A percentile compares a stretch with the other conserved stretches of the same genome.
These are phyloP conservation scores for Cirrhinus mrigala DNA, from an alignment of 2,797 vertebrate genomes.

Conservation along the genomic window DNA sequence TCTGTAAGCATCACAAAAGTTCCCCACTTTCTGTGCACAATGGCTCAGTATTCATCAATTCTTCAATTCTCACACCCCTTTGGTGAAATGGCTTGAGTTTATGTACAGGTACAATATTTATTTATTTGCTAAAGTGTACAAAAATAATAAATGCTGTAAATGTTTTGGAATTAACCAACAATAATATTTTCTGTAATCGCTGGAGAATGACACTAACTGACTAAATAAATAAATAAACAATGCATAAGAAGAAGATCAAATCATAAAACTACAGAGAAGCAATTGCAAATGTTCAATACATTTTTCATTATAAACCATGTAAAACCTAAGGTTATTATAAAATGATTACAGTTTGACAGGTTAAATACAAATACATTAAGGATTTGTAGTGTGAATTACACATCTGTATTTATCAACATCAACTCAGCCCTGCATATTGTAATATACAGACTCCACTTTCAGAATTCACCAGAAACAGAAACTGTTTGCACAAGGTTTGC, in stretches of 20 bases:
- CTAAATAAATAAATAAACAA: background rate
- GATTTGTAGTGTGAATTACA: background rate
- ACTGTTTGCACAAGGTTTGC: background rate
- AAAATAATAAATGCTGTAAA: too few species aligned
- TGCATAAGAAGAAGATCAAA: background rate
- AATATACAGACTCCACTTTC: too few species aligned
- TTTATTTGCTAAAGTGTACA: too few species aligned
- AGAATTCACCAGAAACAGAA: too few species aligned
- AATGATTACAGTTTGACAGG: background rate
- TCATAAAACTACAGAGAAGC: conserved; percentile 11
- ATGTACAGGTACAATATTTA: background rate
- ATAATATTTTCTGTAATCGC: background rate
- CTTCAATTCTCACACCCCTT: background rate
- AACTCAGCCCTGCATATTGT: too few species aligned
- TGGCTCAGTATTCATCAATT: background rate
- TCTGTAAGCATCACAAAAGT: background rate
- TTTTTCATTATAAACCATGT: background rate
- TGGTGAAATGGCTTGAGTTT: background rate
- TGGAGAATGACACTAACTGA: background rate
- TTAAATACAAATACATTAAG: background rate
- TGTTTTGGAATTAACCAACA: too few species aligned
- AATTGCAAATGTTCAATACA: background rate
- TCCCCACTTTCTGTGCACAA: background rate
- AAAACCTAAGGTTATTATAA: background rate
- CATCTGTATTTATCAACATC: too few species aligned